phyloP scores from a whole-genome alignment of 1,140 invertebrate species.

The Himalopsyche phryganea region DNA sequence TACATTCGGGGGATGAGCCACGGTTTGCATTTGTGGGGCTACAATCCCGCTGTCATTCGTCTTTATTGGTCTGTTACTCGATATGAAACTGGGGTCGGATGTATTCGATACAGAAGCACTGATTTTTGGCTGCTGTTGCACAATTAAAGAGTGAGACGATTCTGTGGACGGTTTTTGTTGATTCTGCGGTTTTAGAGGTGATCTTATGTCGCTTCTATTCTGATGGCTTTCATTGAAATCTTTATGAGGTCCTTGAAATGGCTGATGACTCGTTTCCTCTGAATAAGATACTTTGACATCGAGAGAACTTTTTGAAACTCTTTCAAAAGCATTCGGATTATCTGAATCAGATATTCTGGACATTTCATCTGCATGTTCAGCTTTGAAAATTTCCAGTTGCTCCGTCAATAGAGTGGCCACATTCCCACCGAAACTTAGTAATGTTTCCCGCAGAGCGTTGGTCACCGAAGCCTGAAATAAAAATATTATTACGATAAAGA shows the following conservation, averaged over 20 bases:
- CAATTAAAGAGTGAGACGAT: too few relatives aligned
- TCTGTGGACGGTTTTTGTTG: too few relatives aligned
- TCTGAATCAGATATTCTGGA: background rate
- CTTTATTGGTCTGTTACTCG: too few relatives aligned
- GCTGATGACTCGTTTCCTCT: too few relatives aligned
- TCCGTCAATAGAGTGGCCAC: constrained; percentile 43
- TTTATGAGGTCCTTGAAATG: too few relatives aligned
- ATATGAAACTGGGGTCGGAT: constrained; percentile 4
- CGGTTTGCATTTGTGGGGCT: constrained; percentile 22
- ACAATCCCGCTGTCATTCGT: background rate
- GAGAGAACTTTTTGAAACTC: too few relatives aligned
- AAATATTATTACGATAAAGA: constrained; percentile 11
- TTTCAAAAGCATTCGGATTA: too few relatives aligned
- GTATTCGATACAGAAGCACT: constrained; percentile 27
- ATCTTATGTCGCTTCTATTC: too few relatives aligned
- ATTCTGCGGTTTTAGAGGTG: too few relatives aligned
- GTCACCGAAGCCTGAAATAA: constrained; percentile 46
- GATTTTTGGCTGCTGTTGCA: background rate
- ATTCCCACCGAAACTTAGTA: constrained; percentile 46
- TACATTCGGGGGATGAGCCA: constrained; percentile 43
- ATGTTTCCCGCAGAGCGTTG: constrained; percentile 46
- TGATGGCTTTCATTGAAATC: too few relatives aligned
- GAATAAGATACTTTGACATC: too few relatives aligned
- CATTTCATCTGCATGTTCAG: constrained; percentile 8
- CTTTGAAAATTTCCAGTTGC: constrained; percentile 34